Conservation (phyloP, 2,888 invertebrate species). For the Sinotaia quadrata region DNA sequence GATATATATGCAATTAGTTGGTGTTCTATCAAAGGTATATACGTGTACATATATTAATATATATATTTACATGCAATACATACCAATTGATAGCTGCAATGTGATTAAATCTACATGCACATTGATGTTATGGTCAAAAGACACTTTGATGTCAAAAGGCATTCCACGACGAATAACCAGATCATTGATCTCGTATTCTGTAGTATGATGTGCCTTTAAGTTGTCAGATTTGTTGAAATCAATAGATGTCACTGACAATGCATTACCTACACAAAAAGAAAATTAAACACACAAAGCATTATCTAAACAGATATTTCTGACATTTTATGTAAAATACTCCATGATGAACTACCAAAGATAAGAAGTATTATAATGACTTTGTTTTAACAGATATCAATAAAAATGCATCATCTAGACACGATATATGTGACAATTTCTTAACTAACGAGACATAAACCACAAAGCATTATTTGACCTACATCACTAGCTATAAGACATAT, state of each 20-base stretch:
- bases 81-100: constrained; percentile 58
- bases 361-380: too few relatives aligned
- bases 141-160: constrained; percentile 55
- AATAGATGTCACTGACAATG: constrained; percentile 42
- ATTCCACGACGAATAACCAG: constrained; percentile 64
- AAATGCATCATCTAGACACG: too few relatives aligned
- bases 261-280: constrained; percentile 32
- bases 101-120: constrained; percentile 45
- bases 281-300: neutral
- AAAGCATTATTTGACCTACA: too few relatives aligned
- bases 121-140: constrained; percentile 59
- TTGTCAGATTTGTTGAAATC: constrained; percentile 49
- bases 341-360: neutral
- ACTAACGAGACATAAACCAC: too few relatives aligned
- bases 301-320: neutral
- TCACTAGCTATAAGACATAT: too few relatives aligned
- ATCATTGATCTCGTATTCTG: constrained; percentile 58
- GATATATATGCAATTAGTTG: too few relatives aligned
- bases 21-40: too few relatives aligned
- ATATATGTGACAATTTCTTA: too few relatives aligned
- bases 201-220: constrained; percentile 53
- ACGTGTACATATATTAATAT: too few relatives aligned
- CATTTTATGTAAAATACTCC: too few relatives aligned
- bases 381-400: neutral
- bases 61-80: too few relatives aligned